These are phyloP conservation scores for Hyperopisus bebe DNA, from an alignment of 2,113 vertebrate species.

Conservation along the genomic window DNA sequence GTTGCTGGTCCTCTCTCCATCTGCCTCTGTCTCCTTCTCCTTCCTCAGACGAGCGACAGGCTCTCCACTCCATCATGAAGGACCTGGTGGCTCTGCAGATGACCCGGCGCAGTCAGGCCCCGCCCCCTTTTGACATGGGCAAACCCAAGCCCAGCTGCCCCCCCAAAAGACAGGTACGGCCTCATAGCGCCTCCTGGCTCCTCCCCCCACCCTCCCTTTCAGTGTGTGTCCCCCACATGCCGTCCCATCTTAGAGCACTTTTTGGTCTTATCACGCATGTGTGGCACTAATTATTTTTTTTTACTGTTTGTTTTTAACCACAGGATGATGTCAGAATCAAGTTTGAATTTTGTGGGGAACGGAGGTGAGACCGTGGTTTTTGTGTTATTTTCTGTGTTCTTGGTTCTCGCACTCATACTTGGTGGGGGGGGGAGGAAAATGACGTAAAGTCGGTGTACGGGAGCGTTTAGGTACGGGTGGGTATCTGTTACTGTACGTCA, in stretches of 20 bases:
- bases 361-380: conserved; percentile 65
- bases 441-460: background rate
- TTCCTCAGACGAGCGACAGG: conserved; percentile 84
- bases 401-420: background rate
- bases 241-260: background rate
- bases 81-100: conserved; percentile 94
- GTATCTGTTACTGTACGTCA: background rate
- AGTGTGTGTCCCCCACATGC: background rate
- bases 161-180: conserved; percentile 73
- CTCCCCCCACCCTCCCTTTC: background rate
- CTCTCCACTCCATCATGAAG: conserved; percentile 97
- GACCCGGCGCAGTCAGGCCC: conserved; percentile 71
- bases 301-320: conserved; percentile 10
- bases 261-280: background rate
- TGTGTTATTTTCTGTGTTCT: background rate
- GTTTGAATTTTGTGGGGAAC: conserved; percentile 89
- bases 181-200: background rate
- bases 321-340: conserved; percentile 93
- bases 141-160: conserved; percentile 62
- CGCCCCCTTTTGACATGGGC: conserved; percentile 69
- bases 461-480: background rate
- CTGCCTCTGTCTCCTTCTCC: background rate
- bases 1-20: background rate
- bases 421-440: background rate
- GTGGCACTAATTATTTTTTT: background rate